Percentiles rank a stretch among this genome's conserved stretches.
Evolutionary conservation across 2,797 vertebrate species (phyloP).

Genomic region (Enteromius viviparus): DNA sequence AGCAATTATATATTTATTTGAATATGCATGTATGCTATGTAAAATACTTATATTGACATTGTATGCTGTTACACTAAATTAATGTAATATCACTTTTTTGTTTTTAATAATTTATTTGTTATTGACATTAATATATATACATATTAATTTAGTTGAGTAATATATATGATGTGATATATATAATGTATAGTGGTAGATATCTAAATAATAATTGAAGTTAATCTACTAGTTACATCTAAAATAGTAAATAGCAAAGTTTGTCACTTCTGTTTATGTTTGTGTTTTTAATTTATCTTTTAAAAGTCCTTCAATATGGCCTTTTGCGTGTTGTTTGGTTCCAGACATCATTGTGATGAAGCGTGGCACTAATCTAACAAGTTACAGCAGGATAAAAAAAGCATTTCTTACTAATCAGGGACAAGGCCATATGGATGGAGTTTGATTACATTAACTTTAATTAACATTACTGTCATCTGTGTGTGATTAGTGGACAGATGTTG

Average conservation of each 20-base stretch:
- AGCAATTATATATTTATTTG: too few species aligned
- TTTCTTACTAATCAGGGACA: conserved; percentile 61
- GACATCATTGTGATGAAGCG: conserved; percentile 43
- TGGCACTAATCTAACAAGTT: conserved; percentile 63
- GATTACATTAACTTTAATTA: conserved; percentile 74
- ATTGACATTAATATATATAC: too few species aligned
- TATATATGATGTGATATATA: too few species aligned
- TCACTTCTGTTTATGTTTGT: not conserved
- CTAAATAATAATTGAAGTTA: not conserved
- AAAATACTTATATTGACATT: too few species aligned
- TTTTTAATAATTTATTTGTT: too few species aligned
- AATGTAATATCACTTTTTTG: too few species aligned
- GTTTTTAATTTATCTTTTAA: conserved; percentile 10
- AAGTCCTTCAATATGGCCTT: conserved; percentile 1
- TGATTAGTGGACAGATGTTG: conserved; percentile 73
- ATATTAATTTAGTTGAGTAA: too few species aligned
- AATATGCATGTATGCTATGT: too few species aligned
- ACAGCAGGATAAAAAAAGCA: conserved; percentile 60
- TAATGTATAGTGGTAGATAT: too few species aligned
- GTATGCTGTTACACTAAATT: too few species aligned
- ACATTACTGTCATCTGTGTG: conserved; percentile 67
- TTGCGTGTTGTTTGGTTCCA: conserved; percentile 11
- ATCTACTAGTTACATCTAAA: not conserved
- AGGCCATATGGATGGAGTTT: conserved; percentile 68
- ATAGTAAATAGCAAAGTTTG: not conserved